Evolutionary conservation across 2,888 invertebrate genomes (phyloP), one percentile per base, ranked within the genome.

Genomic region (Drosophila basisetae): DNA sequence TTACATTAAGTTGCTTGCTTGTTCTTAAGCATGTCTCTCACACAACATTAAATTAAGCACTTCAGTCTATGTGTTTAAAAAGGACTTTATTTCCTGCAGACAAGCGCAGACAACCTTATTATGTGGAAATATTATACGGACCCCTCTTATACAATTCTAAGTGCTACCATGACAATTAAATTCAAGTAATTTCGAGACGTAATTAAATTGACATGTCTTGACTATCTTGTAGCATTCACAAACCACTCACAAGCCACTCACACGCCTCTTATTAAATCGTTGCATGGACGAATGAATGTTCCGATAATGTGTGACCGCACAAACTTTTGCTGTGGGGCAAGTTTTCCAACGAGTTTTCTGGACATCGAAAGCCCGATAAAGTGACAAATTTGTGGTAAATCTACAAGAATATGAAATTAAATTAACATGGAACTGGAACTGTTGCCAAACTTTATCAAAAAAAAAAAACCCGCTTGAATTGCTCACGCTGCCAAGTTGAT

Each of bases 371-470:
- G 84, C 78, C 81, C 70, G 81, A 77, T 67, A 82, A 85, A 80
- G 81, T 83, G 83, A 70, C 81, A 81, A 83, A 78, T 78, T 85
- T 77, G 83, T 76, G 81, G 80, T 69, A 68, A 81, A 83, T 83
- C 69, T 83, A 76, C 73, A 76, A 82, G 85, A 69, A 82, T 68
- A 79, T 84, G 80, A 83, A 82, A 82, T 82, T 84, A 84, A 84
- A 82, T 82, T 82, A 84, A 84, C 85, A 82, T 74, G 73, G 83
- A 80, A 80, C 83, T 74, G 71, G 76, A 82, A 80, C 80, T 70
- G 76, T 61, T 80, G 76, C 43, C 67, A 56, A 82, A 84, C 60
- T 83, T 83, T 78, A 74, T 73, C 67, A 62, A 68, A 41, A 31
- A 68, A 41, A 31, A 22, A 33, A 47, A n/a, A 9, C 62, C 41